Percentiles rank a stretch among this genome's conserved stretches.
These are phyloP conservation scores for Myotis lucifugus DNA, from an alignment of 2,113 vertebrate species.

Conservation along the genomic window DNA sequence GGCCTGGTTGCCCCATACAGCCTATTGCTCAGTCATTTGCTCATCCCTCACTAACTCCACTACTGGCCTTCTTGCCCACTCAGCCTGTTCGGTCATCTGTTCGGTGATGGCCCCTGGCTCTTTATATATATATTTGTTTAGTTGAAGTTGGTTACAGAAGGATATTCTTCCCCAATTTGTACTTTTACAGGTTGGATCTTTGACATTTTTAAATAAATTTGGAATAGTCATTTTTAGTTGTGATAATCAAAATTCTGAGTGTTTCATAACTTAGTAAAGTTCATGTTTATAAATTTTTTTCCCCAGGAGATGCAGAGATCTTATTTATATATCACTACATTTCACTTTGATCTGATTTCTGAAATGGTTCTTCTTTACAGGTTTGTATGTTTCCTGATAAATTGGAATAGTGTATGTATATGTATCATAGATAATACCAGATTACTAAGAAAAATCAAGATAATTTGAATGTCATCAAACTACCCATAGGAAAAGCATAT, in stretches of 20 bases:
- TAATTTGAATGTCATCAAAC: neutral
- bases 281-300: slow-evolving; percentile 49
- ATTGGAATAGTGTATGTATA: neutral
- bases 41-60: no score
- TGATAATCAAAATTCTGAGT: slow-evolving; percentile 73
- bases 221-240: slow-evolving; percentile 44
- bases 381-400: neutral
- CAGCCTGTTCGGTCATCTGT: no score
- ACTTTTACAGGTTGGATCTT: slow-evolving; percentile 70
- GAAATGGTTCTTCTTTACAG: neutral
- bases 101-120: no score
- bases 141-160: slow-evolving; percentile 73
- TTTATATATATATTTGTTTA: slow-evolving; percentile 41
- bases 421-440: neutral
- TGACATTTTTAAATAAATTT: slow-evolving; percentile 76
- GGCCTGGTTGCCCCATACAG: no score
- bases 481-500: neutral
- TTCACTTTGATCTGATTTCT: neutral
- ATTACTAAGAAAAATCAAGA: neutral
- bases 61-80: no score
- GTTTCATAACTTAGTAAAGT: slow-evolving; percentile 65
- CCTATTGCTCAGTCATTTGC: no score
- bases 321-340: neutral
- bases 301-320: neutral
- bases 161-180: slow-evolving; percentile 68